Base-by-base conservation (phyloP, 2,797 vertebrate genomes). In the Aeoliscus strigatus region DNA sequence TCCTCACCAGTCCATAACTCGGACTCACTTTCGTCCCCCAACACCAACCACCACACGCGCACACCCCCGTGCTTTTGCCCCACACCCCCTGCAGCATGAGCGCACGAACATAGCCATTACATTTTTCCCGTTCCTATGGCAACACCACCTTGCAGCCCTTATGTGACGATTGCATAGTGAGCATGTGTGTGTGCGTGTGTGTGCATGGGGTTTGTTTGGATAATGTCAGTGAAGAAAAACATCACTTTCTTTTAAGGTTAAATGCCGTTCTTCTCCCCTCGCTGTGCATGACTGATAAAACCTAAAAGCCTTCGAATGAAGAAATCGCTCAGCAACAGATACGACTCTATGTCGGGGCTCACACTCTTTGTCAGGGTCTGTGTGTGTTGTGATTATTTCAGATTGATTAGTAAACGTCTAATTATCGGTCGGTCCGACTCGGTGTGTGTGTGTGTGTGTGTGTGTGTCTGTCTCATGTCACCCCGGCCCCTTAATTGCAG, bases 91-190 rank as follows among this genome's bases (percentile, higher is more conserved):
- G 79, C 62, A 36, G 83, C 83, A 79, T 71, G 65, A 76, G 68
- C 81, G 82, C 66, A 60, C 77, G 79, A 86, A 85, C 80, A 82
- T 70, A 71, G 75, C 77, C 79, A 82, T 88, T 86, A 87, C 85
- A 21, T 77, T 85, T 74, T 73, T 70, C 70, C 44, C 41, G 87
- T 90, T 87, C 69, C 87, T 80, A 84, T 89, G 85, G 87, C 84
- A 88, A 90, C 88, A 69, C 72, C 73, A 75, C 76, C 82, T 80
- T 70, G 77, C 80, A 83, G 75, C 57, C 70, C 60, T 54, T 49
- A 38, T 63, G 72, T 79, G 70, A 49, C 46, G 31, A 10, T 47
- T 52, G 42, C 46, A 27, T 37, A 33, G 28, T 50, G 49, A 29
- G 29, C 56, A 36, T 43, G 47, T 54, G 54, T 33, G 27, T 33